phyloP scores from a whole-genome alignment of 2,113 vertebrate genomes.

The Sebastes fasciatus region DNA sequence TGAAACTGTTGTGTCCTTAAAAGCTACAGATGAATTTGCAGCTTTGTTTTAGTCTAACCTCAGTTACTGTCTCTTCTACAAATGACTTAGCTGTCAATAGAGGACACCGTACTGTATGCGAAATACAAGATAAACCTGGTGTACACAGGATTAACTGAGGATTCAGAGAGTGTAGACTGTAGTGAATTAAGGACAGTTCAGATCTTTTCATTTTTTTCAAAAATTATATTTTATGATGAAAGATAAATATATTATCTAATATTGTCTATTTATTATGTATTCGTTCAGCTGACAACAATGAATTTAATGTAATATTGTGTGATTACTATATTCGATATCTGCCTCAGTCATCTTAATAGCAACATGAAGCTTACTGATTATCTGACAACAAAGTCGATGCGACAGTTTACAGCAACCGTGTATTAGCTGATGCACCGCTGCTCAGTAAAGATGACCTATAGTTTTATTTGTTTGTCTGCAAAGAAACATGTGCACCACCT shows the following conservation, averaged over 20 bases:
- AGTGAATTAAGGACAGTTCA: background rate
- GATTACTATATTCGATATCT: background rate
- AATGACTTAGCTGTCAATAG: background rate
- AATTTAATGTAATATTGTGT: background rate
- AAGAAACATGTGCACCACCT: constrained; percentile 1
- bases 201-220: background rate
- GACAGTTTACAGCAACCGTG: background rate
- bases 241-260: background rate
- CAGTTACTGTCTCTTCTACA: background rate
- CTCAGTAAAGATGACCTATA: background rate
- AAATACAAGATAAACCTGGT: constrained; percentile 1
- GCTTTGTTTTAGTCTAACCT: background rate
- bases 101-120: background rate
- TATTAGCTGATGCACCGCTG: background rate
- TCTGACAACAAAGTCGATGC: background rate
- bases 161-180: constrained; percentile 2
- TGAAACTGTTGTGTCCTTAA: background rate
- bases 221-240: background rate
- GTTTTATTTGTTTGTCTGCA: constrained; percentile 3
- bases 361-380: background rate
- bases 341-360: background rate
- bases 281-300: background rate
- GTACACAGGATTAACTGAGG: background rate
- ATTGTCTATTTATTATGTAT: background rate
- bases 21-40: background rate